Conservation (phyloP, 2,113 vertebrate genomes). For the Hemichromis elongatus region DNA sequence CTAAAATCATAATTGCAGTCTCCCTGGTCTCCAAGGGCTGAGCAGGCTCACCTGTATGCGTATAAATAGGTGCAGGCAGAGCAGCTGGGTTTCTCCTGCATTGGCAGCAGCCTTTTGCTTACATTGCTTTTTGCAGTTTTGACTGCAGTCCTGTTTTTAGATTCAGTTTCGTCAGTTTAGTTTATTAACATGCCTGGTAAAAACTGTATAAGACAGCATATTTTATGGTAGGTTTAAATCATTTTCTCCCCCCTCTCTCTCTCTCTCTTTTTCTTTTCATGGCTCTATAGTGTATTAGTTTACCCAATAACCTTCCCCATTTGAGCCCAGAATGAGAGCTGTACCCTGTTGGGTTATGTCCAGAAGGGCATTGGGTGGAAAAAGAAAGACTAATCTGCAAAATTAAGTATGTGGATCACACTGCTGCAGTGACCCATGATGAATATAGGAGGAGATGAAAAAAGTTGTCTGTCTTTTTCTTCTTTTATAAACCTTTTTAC, state of each 20-base stretch:
- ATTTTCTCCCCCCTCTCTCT: not conserved
- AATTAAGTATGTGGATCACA: not conserved
- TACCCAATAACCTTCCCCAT: not conserved
- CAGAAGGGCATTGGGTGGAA: not conserved
- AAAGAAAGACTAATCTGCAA: not conserved
- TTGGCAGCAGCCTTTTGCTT: not conserved
- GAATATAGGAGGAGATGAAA: fast-evolving
- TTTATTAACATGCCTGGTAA: not conserved
- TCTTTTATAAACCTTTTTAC: not conserved
- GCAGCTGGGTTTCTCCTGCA: not conserved
- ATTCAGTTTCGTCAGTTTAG: not conserved
- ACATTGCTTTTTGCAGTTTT: not conserved
- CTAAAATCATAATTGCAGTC: fast-evolving
- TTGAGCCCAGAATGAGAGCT: fast-evolving
- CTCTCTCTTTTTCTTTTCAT: too few relatives aligned
- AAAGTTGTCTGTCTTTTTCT: not conserved
- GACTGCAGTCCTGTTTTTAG: not conserved
- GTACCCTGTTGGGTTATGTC: too few relatives aligned
- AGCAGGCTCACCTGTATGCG: not conserved
- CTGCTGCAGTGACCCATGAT: not conserved
- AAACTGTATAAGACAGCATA: not conserved
- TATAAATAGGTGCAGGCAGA: not conserved
- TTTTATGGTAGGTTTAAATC: not conserved
- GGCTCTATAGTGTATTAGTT: not conserved
- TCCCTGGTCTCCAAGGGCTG: not conserved